Conservation (phyloP, 2,797 vertebrate species). For the Mastacembelus armatus region DNA sequence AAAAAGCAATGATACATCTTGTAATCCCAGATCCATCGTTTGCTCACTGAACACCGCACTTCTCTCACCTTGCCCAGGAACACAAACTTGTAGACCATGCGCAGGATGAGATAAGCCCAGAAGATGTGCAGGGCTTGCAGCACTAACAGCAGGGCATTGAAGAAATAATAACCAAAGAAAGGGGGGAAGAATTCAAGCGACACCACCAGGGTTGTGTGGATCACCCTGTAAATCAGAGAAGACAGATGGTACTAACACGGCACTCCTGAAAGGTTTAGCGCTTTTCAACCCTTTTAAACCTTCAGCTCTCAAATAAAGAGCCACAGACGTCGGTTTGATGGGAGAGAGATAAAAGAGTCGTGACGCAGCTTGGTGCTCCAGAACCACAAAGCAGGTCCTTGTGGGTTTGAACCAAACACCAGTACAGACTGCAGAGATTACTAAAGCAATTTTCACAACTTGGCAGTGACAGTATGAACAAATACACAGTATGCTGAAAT, state of each 20-base stretch:
- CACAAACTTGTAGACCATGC: constrained; percentile 90
- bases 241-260: neutral
- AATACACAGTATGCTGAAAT: neutral
- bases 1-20: neutral
- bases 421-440: neutral
- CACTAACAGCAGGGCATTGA: constrained; percentile 87
- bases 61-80: constrained; percentile 87
- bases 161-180: constrained; percentile 93
- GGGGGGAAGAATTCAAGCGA: constrained; percentile 84
- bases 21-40: accelerated
- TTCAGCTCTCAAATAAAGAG: neutral
- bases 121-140: constrained; percentile 92
- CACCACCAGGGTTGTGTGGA: constrained; percentile 88
- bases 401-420: neutral
- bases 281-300: neutral
- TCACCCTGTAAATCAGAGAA: constrained; percentile 79
- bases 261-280: neutral
- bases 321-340: neutral
- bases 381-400: neutral
- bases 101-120: constrained; percentile 93
- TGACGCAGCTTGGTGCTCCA: neutral
- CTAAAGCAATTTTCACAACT: neutral
- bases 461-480: neutral
- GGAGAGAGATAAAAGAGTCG: neutral
- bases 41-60: neutral